These are phyloP conservation scores for Periophthalmus modestus DNA, from an alignment of 2,113 vertebrate species.

Conservation along the genomic window DNA sequence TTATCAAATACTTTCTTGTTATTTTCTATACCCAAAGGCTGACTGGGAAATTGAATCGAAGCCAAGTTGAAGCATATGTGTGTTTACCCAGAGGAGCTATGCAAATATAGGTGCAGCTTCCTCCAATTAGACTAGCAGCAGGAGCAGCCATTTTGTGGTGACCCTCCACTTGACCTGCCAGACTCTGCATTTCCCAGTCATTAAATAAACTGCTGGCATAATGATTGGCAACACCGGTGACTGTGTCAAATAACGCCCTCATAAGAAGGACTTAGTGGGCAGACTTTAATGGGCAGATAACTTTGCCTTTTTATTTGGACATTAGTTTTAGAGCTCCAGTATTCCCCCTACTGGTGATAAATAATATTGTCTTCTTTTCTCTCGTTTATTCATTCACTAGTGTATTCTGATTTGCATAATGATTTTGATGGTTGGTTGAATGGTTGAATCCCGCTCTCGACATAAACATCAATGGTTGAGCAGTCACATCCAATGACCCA, in stretches of 20 bases:
- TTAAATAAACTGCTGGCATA: background rate
- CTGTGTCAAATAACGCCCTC: background rate
- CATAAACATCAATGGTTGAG: too few species aligned
- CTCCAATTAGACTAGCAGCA: slow-evolving; percentile 1
- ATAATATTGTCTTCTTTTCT: background rate
- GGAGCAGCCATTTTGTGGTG: background rate
- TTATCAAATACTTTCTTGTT: background rate
- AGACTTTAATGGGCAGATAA: background rate
- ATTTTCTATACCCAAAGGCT: background rate
- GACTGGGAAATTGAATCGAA: background rate
- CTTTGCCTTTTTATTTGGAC: background rate
- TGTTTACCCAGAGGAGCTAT: background rate
- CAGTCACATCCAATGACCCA: too few species aligned
- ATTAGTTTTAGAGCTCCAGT: background rate
- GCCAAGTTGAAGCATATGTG: background rate
- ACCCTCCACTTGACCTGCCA: background rate
- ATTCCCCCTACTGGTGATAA: background rate
- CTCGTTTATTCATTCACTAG: too few species aligned
- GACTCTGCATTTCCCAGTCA: background rate
- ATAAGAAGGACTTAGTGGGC: background rate
- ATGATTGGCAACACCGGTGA: background rate
- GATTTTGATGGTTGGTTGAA: too few species aligned
- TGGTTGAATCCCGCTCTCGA: too few species aligned
- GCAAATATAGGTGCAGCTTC: slow-evolving; percentile 3
- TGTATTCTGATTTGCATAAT: too few species aligned